Percentiles rank a stretch among this genome's conserved stretches.
These are phyloP conservation scores for Rhagonycha lutea DNA, from an alignment of 2,888 invertebrate genomes.

Conservation along the genomic window DNA sequence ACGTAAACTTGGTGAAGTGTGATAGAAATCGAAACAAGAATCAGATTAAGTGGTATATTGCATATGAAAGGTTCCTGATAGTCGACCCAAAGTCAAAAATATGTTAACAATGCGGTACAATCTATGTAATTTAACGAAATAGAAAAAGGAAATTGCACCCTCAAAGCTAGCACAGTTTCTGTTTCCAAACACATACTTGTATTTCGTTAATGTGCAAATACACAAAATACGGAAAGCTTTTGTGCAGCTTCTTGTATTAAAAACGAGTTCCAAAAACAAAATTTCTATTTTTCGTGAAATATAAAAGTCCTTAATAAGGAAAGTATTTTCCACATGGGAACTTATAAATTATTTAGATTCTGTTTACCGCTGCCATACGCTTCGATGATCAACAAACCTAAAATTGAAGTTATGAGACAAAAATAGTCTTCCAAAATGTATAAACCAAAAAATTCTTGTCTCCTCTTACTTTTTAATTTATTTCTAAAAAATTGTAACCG, in stretches of 20 bases:
- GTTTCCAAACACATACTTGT: neutral
- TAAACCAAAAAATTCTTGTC: neutral
- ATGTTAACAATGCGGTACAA: neutral
- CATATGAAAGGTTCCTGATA: neutral
- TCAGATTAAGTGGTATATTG: neutral
- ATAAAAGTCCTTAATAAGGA: neutral
- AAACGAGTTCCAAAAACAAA: neutral
- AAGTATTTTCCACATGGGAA: constrained; percentile 1
- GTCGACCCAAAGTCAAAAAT: constrained; percentile 3
- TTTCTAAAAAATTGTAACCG: neutral
- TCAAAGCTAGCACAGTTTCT: neutral
- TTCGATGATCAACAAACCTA: constrained; percentile 8
- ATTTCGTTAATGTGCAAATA: neutral
- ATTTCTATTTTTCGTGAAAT: neutral
- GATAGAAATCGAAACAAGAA: neutral
- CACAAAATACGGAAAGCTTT: neutral
- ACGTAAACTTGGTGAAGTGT: neutral
- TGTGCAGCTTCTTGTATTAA: neutral
- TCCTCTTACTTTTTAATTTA: neutral
- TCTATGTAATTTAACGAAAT: neutral
- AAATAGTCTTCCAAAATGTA: neutral
- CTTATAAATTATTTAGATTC: constrained; percentile 17
- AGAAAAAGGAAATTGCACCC: constrained; percentile 1
- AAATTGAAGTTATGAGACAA: constrained; percentile 19
- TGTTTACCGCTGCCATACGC: constrained; percentile 5